These are phyloP conservation scores for Phengaris alcon DNA, from an alignment of 2,888 invertebrate species.

Conservation along the genomic window DNA sequence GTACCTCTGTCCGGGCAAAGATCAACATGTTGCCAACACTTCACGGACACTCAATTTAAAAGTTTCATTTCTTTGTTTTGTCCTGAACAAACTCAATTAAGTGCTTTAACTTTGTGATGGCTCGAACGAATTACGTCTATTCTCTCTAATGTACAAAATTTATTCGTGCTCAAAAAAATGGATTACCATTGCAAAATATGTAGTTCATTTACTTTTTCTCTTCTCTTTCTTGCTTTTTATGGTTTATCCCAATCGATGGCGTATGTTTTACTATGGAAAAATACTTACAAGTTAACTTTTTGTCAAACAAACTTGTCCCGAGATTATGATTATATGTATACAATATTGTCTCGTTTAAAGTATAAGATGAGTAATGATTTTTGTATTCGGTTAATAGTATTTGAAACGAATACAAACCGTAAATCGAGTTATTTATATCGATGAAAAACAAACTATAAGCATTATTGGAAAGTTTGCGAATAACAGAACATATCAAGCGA, in stretches of 20 bases:
- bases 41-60: constrained; percentile 78
- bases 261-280: too few relatives aligned
- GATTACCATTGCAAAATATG: background rate
- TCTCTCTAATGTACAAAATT: constrained; percentile 16
- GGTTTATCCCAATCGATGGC: too few relatives aligned
- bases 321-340: too few relatives aligned
- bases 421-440: constrained; percentile 32
- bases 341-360: too few relatives aligned
- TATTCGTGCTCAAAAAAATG: background rate
- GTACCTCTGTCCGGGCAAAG: constrained; percentile 47
- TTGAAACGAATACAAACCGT: constrained; percentile 26
- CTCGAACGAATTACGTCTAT: constrained; percentile 14
- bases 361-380: too few relatives aligned
- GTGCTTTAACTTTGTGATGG: constrained; percentile 67
- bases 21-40: constrained; percentile 78
- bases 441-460: constrained; percentile 58
- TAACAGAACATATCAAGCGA: constrained; percentile 52
- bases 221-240: too few relatives aligned
- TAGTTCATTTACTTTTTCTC: background rate
- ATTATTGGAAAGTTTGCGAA: constrained; percentile 59
- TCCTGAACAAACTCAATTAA: constrained; percentile 79
- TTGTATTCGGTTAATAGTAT: background rate
- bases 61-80: constrained; percentile 75
- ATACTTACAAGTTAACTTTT: too few relatives aligned
- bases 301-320: too few relatives aligned